Base-by-base conservation (phyloP, 2,888 invertebrate species). In the Agrenia bidenticulata region DNA sequence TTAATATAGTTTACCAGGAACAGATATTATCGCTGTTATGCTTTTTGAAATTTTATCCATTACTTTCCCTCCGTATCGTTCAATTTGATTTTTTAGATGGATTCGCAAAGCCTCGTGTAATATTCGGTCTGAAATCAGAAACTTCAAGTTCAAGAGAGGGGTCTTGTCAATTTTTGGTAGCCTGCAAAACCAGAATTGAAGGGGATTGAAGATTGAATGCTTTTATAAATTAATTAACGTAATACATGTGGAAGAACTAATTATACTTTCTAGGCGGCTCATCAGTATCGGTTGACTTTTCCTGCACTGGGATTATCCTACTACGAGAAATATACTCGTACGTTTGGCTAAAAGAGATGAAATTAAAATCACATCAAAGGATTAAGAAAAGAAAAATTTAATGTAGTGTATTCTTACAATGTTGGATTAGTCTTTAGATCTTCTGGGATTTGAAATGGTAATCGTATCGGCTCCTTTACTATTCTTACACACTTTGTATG, bases 111-210 rank as follows among this genome's bases (percentile, higher is more conserved):
- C n/a, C 5, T n/a, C 26, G 11, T 5, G 7, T 4, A 11, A 32
- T 17, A 55, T n/a, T n/a, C 13, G 4, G 19, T 55, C 55, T 2
- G 55, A 55, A 2, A 55, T 32, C 15, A 27, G 2, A 19, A 55
- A 27, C n/a, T 55, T 55, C 11, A 9, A 19, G 5, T 55, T 24
- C 4, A n/a, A 19, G 2, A 55, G 32, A 19, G 55, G 55, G 2
- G 27, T 2, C n/a, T 55, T 55, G 19, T 55, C 55, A 2, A 55
- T 24, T 17, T 55, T 55, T 5, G 55, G 55, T 15, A 55, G 32
- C 32, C 55, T 55, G 26, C n/a, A n/a, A n/a, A n/a, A n/a, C n/a
- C n/a, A n/a, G n/a, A n/a, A n/a, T n/a, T n/a, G n/a, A n/a, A n/a
- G n/a, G n/a, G n/a, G n/a, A n/a, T n/a, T n/a, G n/a, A n/a, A n/a